These are phyloP conservation scores for Nebria brevicollis DNA, from an alignment of 2,888 invertebrate genomes.

Conservation along the genomic window DNA sequence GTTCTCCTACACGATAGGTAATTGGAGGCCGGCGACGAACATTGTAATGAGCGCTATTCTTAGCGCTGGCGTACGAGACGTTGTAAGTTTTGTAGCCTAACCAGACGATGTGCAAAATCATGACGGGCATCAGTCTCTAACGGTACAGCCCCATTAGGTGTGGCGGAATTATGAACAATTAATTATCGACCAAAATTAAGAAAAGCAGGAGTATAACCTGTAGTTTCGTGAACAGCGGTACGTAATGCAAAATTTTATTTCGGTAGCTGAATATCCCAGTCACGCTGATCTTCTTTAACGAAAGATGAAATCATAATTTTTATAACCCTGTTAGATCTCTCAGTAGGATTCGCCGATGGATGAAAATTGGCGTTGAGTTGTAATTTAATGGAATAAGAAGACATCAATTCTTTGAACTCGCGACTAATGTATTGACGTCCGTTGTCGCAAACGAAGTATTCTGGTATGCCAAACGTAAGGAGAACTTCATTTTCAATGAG, in stretches of 20 bases:
- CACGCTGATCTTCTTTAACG: conserved; percentile 45
- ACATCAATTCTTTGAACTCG: conserved; percentile 18
- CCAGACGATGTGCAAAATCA: conserved; percentile 19
- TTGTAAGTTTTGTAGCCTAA: conserved; percentile 25
- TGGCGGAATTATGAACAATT: too few relatives aligned
- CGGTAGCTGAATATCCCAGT: conserved; percentile 48
- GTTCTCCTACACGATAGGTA: not conserved
- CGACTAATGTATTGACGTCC: conserved; percentile 47
- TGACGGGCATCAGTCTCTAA: too few relatives aligned
- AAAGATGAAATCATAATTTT: conserved; percentile 49
- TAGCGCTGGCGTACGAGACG: conserved; percentile 9
- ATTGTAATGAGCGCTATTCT: conserved; percentile 48
- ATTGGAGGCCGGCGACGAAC: not conserved
- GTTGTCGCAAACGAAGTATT: conserved; percentile 30
- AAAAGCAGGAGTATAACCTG: too few relatives aligned
- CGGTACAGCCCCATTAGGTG: too few relatives aligned
- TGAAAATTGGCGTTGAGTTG: conserved; percentile 49
- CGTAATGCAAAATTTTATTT: conserved; percentile 9
- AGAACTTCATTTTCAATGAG: conserved; percentile 27
- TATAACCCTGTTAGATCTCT: conserved; percentile 50
- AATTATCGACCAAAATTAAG: too few relatives aligned
- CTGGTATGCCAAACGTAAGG: conserved; percentile 2
- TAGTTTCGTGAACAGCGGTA: too few relatives aligned
- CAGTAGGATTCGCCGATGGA: conserved; percentile 50
- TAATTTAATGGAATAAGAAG: conserved; percentile 36